Evolutionary conservation across 2,888 invertebrate species (phyloP).

Genomic region (Trachelus tabidus): DNA sequence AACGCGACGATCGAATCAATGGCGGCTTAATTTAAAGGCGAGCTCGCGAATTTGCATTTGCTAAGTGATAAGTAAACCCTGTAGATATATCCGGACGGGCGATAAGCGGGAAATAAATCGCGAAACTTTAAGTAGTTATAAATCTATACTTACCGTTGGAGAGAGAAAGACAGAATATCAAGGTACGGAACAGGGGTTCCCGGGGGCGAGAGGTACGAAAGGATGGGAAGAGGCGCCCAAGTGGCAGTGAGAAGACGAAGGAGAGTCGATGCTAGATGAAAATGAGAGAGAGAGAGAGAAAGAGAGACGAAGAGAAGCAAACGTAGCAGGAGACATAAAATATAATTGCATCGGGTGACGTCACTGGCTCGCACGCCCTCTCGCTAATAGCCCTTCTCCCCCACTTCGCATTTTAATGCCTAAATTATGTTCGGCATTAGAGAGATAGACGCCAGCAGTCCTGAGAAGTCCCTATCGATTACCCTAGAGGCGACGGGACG

Average conservation of each 20-base stretch:
- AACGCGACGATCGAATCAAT: constrained; percentile 39
- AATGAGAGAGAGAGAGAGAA: neutral
- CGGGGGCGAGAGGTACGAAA: neutral
- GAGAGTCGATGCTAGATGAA: neutral
- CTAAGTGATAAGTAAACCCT: constrained; percentile 66
- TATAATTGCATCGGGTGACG: constrained; percentile 65
- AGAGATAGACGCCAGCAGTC: constrained; percentile 49
- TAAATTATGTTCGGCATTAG: constrained; percentile 62
- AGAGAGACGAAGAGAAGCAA: constrained; percentile 35
- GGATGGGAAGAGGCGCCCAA: constrained; percentile 14
- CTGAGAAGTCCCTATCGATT: constrained; percentile 6
- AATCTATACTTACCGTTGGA: constrained; percentile 61
- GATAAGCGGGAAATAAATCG: constrained; percentile 67
- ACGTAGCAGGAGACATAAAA: constrained; percentile 62
- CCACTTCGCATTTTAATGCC: constrained; percentile 63
- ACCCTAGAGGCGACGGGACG: neutral
- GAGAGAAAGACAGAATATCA: neutral
- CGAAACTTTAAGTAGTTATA: constrained; percentile 66
- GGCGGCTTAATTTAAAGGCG: constrained; percentile 50
- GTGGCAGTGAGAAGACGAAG: constrained; percentile 25
- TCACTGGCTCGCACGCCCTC: constrained; percentile 56
- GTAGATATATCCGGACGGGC: constrained; percentile 60
- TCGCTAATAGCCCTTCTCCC: constrained; percentile 56
- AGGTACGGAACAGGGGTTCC: constrained; percentile 6
- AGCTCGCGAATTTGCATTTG: constrained; percentile 58